Base-by-base conservation (phyloP, 1,140 invertebrate genomes). In the Rhagoletis pomonella region DNA sequence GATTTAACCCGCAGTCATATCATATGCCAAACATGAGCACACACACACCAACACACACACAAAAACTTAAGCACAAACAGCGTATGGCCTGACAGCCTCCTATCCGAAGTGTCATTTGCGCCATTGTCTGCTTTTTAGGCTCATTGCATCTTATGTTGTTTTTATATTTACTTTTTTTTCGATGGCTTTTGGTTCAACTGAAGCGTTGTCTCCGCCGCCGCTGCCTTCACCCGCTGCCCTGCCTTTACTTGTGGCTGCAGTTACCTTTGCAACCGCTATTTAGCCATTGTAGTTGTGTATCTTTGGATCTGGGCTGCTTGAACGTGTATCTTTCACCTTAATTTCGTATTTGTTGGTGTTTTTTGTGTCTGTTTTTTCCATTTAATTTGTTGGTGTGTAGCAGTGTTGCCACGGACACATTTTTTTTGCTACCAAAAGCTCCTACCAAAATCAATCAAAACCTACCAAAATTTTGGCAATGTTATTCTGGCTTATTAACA, bases 301-400 rank as follows among this genome's bases (percentile, higher is more conserved):
- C 42, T 42, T 29, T 17, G 67, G 42, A 73, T 73, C 67, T 73
- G 39, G 14, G 67, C 67, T 44, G 50, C 39, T 44, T 42, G 10
- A 44, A 67, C 42, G 67, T 73, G 67, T 73, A 73, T 73, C 67
- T 73, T 73, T 73, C 67, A 73, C 67, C 67, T 73, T 73, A 73
- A 73, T 73, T 73, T 73, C 14, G 42, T 69, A 39, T 44, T 14
- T 47, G n/a, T n/a, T n/a, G n/a, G n/a, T n/a, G n/a, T n/a, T n/a
- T n/a, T n/a, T 73, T 73, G 1, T 69, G 12, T 69, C 65, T 42
- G 12, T 73, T 55, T 55, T 55, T 55, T 55, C 9, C 50, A 55
- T 55, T 55, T 55, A 4, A 55, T 55, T 55, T 55, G 4, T 4
- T 55, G n/a, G n/a, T n/a, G n/a, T n/a, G n/a, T n/a, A n/a, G n/a